Conservation (phyloP, 2,113 vertebrate genomes). For the Myocastor coypus region DNA sequence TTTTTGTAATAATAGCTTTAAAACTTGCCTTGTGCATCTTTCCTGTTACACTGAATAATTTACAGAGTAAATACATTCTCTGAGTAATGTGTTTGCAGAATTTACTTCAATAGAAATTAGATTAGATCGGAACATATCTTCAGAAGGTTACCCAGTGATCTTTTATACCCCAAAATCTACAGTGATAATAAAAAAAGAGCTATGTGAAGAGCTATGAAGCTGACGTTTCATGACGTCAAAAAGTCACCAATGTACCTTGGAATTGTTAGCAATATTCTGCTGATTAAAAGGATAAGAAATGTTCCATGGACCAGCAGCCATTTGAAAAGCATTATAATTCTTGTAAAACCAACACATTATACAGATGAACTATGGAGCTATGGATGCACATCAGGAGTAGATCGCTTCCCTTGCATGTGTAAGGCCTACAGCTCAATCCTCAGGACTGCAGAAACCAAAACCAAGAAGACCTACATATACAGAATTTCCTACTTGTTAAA, state of each 20-base stretch:
- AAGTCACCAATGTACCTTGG: not conserved
- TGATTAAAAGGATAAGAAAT: not conserved
- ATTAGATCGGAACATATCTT: not conserved
- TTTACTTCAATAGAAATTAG: constrained; percentile 1
- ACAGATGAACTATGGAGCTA: not conserved
- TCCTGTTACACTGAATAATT: not conserved
- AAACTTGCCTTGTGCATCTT: not conserved
- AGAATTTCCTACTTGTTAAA: constrained; percentile 29
- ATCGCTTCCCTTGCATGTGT: not conserved
- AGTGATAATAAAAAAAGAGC: not conserved
- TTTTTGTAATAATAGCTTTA: constrained; percentile 33
- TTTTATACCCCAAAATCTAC: not conserved
- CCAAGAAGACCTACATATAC: not conserved
- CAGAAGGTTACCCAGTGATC: not conserved
- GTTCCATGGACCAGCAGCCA: not conserved
- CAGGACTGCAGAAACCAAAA: not conserved
- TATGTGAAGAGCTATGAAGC: not conserved
- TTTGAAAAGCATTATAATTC: constrained; percentile 36
- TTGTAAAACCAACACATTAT: not conserved
- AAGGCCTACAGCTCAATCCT: not conserved
- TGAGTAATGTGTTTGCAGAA: not conserved
- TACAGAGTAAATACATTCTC: not conserved
- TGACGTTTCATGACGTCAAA: not conserved
- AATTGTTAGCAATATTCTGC: not conserved
- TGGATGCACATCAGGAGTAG: not conserved